Percentiles rank a stretch among this genome's conserved stretches.
phyloP scores from a whole-genome alignment of 2,797 vertebrate species.

The Valencia hispanica region DNA sequence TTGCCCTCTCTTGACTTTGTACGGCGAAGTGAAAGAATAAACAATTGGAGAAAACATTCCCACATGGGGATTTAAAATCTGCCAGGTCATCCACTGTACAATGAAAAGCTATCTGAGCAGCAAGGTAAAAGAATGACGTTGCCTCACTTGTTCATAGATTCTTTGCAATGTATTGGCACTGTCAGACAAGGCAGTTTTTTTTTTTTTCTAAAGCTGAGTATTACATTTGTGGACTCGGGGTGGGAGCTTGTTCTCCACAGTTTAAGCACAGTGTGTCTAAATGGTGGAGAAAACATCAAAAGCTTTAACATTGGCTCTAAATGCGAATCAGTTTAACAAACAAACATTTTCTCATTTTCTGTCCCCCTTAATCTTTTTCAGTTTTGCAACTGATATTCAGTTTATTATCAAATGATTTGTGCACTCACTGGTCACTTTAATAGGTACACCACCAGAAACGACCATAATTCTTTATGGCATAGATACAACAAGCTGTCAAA shows the following conservation, averaged over 20 bases:
- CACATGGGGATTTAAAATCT: slow-evolving; percentile 28
- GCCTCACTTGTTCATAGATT: slow-evolving; percentile 31
- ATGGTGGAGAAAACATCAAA: not conserved
- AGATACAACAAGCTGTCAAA: not conserved
- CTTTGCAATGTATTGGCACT: slow-evolving; percentile 8
- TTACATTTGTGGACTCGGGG: not conserved
- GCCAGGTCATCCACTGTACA: slow-evolving; percentile 42
- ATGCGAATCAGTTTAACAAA: not conserved
- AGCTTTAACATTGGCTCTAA: not conserved
- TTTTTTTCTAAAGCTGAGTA: not conserved
- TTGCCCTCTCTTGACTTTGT: slow-evolving; percentile 52
- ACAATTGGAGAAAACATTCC: slow-evolving; percentile 36
- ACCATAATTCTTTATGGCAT: not conserved
- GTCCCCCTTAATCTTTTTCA: not conserved
- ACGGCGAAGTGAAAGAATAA: slow-evolving; percentile 43
- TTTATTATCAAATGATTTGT: not conserved
- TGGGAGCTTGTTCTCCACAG: not conserved
- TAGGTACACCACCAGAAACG: not conserved
- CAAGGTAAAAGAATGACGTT: slow-evolving; percentile 27
- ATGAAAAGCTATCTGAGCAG: slow-evolving; percentile 25
- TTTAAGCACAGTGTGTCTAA: not conserved
- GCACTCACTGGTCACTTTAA: not conserved
- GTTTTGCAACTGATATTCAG: not conserved
- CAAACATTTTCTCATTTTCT: not conserved
- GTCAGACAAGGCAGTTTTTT: not conserved